These are phyloP conservation scores for Ornithoptera alexandrae DNA, from an alignment of 2,888 invertebrate species.

Conservation along the genomic window DNA sequence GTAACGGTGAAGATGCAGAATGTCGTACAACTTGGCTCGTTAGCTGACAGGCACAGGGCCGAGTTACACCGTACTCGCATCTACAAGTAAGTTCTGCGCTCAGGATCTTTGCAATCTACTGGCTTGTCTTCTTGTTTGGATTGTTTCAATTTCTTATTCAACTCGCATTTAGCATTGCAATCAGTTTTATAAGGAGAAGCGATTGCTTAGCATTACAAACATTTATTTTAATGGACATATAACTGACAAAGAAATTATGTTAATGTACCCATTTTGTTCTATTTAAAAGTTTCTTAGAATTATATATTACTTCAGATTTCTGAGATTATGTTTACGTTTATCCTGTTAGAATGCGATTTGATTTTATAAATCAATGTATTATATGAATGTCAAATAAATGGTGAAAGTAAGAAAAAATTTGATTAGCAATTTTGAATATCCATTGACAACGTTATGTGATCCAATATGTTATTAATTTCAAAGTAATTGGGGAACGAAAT, in stretches of 20 bases:
- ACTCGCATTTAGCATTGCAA: background rate
- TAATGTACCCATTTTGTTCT: no score
- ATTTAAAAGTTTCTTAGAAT: no score
- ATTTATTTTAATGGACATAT: no score
- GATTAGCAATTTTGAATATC: no score
- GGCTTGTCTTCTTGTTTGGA: constrained; percentile 27
- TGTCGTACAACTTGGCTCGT: constrained; percentile 37
- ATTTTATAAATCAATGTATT: no score
- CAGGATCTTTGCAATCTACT: constrained; percentile 17
- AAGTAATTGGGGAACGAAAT: constrained; percentile 1
- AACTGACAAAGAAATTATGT: no score
- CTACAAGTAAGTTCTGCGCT: constrained; percentile 11
- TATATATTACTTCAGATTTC: no score
- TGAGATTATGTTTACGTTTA: no score
- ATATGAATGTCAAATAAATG: no score
- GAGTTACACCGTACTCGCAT: constrained; percentile 6
- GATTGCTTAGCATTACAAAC: background rate
- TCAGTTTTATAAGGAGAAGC: background rate
- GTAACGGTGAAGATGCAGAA: background rate
- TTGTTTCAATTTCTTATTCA: constrained; percentile 12
- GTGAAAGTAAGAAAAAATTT: no score
- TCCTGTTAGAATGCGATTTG: no score
- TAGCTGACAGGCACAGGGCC: constrained; percentile 31
- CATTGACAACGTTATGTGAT: background rate
- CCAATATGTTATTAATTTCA: background rate